These are phyloP conservation scores for Eulemur rubriventer DNA, from an alignment of 2,797 vertebrate genomes.

Conservation along the genomic window DNA sequence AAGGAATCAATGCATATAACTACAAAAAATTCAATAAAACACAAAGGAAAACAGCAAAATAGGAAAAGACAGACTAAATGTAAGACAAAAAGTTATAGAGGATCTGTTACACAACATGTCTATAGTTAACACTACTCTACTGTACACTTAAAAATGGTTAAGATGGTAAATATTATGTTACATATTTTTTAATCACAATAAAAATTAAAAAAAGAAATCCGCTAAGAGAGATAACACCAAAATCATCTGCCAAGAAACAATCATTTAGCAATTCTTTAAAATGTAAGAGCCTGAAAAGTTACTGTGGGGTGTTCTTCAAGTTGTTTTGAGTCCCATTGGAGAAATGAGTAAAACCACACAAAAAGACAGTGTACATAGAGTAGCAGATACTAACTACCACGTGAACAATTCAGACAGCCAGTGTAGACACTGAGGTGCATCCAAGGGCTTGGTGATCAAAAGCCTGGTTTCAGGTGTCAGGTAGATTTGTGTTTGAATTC, in stretches of 20 bases:
- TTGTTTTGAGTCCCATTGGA: neutral
- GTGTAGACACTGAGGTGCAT: too few species aligned
- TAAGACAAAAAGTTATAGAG: neutral
- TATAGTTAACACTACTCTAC: neutral
- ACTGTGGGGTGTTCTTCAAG: neutral
- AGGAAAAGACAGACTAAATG: neutral
- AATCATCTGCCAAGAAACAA: neutral
- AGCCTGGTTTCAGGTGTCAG: neutral
- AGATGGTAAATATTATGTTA: neutral
- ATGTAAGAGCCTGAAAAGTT: neutral
- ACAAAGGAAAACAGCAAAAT: neutral
- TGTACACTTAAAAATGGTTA: neutral
- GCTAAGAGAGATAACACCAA: neutral
- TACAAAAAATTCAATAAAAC: neutral
- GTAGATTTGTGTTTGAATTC: neutral
- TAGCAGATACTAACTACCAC: neutral
- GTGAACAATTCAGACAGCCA: neutral
- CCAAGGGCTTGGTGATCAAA: neutral
- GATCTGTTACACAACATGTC: neutral
- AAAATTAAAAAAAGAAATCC: neutral
- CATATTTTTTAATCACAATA: neutral
- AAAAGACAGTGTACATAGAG: neutral
- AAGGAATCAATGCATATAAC: neutral
- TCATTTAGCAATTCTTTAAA: neutral
- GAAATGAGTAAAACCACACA: neutral